Evolutionary conservation across 2,113 vertebrate species (phyloP).

Genomic region (Aythya baeri): DNA sequence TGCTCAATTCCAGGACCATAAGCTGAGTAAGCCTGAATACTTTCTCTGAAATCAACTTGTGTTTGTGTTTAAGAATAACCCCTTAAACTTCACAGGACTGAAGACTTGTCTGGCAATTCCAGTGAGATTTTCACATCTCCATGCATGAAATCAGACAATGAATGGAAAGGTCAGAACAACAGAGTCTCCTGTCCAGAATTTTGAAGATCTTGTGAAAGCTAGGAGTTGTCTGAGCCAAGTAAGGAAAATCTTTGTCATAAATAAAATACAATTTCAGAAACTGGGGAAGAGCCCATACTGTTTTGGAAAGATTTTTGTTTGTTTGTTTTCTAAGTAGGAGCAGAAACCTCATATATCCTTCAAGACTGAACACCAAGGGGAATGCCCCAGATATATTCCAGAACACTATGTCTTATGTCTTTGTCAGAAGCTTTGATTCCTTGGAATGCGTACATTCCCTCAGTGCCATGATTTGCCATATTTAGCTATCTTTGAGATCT

Average conservation of each 20-base stretch:
- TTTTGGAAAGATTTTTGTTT: background rate
- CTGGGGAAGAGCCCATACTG: rapidly evolving
- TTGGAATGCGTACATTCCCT: background rate
- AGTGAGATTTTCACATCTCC: background rate
- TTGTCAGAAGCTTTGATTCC: slow-evolving; percentile 24
- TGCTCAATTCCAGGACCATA: background rate
- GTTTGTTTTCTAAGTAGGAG: background rate
- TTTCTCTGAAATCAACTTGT: background rate
- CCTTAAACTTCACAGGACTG: background rate
- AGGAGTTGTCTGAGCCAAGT: background rate
- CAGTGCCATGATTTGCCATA: background rate
- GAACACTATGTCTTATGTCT: background rate
- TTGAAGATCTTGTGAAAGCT: background rate
- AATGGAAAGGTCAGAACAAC: background rate
- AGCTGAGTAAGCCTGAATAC: background rate
- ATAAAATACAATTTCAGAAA: background rate
- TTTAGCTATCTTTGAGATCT: background rate
- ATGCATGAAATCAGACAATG: background rate
- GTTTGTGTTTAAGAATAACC: background rate
- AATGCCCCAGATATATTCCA: background rate
- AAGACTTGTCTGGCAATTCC: background rate
- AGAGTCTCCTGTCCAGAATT: background rate
- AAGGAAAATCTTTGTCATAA: background rate
- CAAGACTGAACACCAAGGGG: background rate
- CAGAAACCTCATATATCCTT: background rate